These are phyloP conservation scores for Botia kubotai DNA, from an alignment of 2,797 vertebrate genomes.

Conservation along the genomic window DNA sequence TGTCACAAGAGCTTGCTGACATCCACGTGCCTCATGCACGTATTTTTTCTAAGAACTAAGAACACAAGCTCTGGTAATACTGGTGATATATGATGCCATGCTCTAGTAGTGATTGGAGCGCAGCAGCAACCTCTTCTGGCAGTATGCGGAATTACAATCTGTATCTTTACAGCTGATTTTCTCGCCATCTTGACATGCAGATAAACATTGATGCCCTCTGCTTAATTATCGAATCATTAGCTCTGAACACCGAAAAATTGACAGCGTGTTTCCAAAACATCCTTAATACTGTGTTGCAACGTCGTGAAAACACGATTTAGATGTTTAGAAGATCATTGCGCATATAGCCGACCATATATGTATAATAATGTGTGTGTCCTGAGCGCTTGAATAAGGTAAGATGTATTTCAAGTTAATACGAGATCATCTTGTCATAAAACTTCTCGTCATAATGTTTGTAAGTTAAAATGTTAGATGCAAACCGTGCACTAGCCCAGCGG, in stretches of 20 bases:
- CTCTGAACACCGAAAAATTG: neutral
- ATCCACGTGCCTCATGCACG: too few relatives aligned
- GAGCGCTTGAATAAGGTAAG: slow-evolving; percentile 35
- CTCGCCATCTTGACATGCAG: slow-evolving; percentile 67
- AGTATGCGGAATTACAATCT: neutral
- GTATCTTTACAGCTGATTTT: slow-evolving; percentile 56
- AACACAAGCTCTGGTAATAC: too few relatives aligned
- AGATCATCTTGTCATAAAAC: neutral
- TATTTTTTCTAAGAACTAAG: too few relatives aligned
- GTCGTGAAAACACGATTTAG: neutral
- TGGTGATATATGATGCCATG: too few relatives aligned
- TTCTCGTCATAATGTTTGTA: neutral
- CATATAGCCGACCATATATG: slow-evolving; percentile 19
- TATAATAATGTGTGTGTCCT: slow-evolving; percentile 32
- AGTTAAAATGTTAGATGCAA: neutral
- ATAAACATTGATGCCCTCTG: slow-evolving; percentile 57
- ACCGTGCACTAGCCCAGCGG: neutral
- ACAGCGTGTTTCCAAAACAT: neutral
- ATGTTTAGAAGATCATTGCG: slow-evolving; percentile 20
- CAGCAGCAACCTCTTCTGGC: neutral
- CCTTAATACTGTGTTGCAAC: neutral
- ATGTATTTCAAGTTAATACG: neutral
- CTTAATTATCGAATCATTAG: slow-evolving; percentile 6
- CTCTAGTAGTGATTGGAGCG: slow-evolving; percentile 4
- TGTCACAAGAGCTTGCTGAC: too few relatives aligned